These are phyloP conservation scores for Lepidochrysops patricia DNA, from an alignment of 2,888 invertebrate species.

Conservation along the genomic window DNA sequence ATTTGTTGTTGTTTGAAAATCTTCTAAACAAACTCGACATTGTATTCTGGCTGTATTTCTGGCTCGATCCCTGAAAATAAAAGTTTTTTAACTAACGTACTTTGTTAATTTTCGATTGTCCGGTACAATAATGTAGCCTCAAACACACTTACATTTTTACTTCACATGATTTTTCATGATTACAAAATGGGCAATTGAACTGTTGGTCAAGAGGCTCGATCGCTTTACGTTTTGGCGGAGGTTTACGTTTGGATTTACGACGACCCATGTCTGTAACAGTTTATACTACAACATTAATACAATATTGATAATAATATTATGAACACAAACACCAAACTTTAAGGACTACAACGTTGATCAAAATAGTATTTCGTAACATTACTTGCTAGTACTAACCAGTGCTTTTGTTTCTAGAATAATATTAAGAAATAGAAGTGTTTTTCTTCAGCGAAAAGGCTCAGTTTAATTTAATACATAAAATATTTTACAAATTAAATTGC, in stretches of 20 bases:
- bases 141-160: conserved; percentile 91
- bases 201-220: conserved; percentile 95
- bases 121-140: not conserved
- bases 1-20: conserved; percentile 96
- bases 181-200: conserved; percentile 99
- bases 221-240: conserved; percentile 94
- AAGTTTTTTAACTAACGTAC: not conserved
- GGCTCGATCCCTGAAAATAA: conserved; percentile 88
- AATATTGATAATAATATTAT: not conserved
- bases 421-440: not conserved
- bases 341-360: not conserved
- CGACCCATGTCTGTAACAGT: conserved; percentile 84
- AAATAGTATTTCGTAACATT: not conserved
- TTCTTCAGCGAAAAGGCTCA: not conserved
- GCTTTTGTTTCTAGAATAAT: not conserved
- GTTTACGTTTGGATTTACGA: conserved; percentile 96
- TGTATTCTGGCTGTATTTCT: conserved; percentile 95
- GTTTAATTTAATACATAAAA: not conserved
- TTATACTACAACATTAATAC: not conserved
- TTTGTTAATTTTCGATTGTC: not conserved
- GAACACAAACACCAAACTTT: not conserved
- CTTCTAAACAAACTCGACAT: conserved; percentile 96
- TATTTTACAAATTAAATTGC: not conserved
- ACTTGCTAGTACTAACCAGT: not conserved
- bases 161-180: conserved; percentile 99